Percentiles rank a stretch among this genome's conserved stretches.
Evolutionary conservation across 1,140 invertebrate species (phyloP).

Genomic region (Oreohelix idahoensis): DNA sequence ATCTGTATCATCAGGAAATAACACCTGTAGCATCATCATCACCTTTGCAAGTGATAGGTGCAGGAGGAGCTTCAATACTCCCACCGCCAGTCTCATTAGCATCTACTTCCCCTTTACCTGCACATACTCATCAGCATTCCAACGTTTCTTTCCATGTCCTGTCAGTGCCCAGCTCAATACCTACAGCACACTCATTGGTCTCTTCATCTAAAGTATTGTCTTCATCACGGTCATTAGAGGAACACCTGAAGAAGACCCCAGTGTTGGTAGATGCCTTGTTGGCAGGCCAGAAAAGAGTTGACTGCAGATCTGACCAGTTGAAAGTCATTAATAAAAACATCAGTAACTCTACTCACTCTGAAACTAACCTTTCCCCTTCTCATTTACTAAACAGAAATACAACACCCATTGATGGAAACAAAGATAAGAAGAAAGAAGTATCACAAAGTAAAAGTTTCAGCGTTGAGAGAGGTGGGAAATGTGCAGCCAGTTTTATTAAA

Average conservation of each 20-base stretch:
- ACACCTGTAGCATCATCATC: not conserved
- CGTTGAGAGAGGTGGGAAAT: slow-evolving; percentile 9
- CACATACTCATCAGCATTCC: slow-evolving; percentile 35
- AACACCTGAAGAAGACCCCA: slow-evolving; percentile 22
- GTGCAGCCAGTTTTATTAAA: slow-evolving; percentile 3
- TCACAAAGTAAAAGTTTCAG: not conserved
- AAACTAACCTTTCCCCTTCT: not conserved
- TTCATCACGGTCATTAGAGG: slow-evolving; percentile 9
- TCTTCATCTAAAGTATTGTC: not conserved
- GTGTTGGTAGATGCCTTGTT: slow-evolving; percentile 21
- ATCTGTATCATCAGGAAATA: slow-evolving; percentile 28
- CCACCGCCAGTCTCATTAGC: slow-evolving; percentile 9
- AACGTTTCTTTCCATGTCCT: slow-evolving; percentile 36
- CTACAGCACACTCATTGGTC: not conserved
- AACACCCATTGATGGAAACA: not conserved
- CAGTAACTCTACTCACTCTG: not conserved
- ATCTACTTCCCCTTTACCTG: slow-evolving; percentile 15
- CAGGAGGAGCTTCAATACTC: not conserved
- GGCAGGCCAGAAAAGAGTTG: slow-evolving; percentile 33
- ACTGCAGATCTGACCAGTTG: not conserved
- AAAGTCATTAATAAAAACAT: not conserved
- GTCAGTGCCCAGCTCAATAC: slow-evolving; percentile 24
- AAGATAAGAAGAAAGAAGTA: not conserved
- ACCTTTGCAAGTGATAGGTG: not conserved
- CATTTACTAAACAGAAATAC: not conserved